Evolutionary conservation across 2,888 invertebrate species (phyloP), one percentile per base, ranked within the genome.

Genomic region (Andrena bucephala): DNA sequence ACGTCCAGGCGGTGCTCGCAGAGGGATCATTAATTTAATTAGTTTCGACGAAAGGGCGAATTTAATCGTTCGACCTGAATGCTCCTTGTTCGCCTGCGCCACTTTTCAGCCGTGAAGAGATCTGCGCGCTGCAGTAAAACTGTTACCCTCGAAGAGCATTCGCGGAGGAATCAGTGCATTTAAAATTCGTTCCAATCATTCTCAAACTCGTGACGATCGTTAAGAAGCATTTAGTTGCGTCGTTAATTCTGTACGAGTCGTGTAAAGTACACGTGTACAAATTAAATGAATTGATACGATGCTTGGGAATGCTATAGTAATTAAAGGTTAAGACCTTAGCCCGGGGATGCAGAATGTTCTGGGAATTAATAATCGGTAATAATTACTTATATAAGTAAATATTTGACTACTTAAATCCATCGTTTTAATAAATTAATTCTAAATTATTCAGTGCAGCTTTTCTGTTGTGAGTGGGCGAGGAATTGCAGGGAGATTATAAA

Each of bases 11-110:
- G 73, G 60, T 68, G 60, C 65, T 77, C 71, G 69, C 59, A 29
- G 80, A 54, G 62, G 67, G 74, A 71, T 88, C 80, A 69, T 88
- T 88, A 88, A 88, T 85, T 88, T 87, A 88, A 87, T 85, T 88
- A 88, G 81, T 87, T 88, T 87, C 89, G 82, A 73, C 36, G 87
- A 89, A 87, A 83, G 78, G 78, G 81, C 65, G 80, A 66, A 66
- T 83, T 85, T 83, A 88, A 88, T 87, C 83, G 81, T 82, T 83
- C 71, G 69, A 78, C 77, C 71, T 84, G 74, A 87, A 86, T 81
- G 84, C 67, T 75, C 69, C 77, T 75, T 81, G 77, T 88, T 82
- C 76, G 68, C 63, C 27, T 27, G 33, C 31, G 20, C 31, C 16
- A n/a, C 57, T 27, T 60, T 66, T 60, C 59, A 59, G 29, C 42